phyloP scores from a whole-genome alignment of 2,797 vertebrate species.

The Pteronotus mesoamericanus region DNA sequence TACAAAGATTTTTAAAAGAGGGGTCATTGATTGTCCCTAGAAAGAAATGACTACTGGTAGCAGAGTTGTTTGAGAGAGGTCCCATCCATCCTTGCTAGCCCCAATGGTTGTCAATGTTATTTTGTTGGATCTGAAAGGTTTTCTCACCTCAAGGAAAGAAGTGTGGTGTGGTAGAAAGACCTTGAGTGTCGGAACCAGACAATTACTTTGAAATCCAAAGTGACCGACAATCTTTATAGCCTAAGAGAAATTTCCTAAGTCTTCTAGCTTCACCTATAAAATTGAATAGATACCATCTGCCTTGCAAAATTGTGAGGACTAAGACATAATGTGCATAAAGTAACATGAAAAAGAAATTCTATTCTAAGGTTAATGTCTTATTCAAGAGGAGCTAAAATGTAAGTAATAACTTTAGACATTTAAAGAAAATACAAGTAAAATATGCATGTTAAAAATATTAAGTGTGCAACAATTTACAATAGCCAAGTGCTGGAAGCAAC shows the following conservation, averaged over 20 bases:
- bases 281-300: not conserved
- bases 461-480: no score
- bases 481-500: no score
- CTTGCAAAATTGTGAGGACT: slow-evolving; percentile 8
- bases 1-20: not conserved
- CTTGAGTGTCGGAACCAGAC: not conserved
- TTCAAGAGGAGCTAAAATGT: not conserved
- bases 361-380: slow-evolving; percentile 11
- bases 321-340: not conserved
- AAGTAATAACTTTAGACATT: not conserved
- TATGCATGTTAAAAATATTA: slow-evolving; percentile 36
- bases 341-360: slow-evolving; percentile 41
- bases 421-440: slow-evolving; percentile 31
- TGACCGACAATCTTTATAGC: not conserved
- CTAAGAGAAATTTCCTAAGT: not conserved
- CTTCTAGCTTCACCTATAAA: not conserved
- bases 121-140: not conserved
- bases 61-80: not conserved
- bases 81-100: not conserved
- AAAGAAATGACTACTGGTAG: not conserved
- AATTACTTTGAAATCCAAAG: slow-evolving; percentile 28
- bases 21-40: not conserved
- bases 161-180: not conserved
- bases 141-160: not conserved
- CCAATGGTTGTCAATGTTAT: not conserved